These are phyloP conservation scores for Lathronympha strigana DNA, from an alignment of 2,888 invertebrate genomes.

Conservation along the genomic window DNA sequence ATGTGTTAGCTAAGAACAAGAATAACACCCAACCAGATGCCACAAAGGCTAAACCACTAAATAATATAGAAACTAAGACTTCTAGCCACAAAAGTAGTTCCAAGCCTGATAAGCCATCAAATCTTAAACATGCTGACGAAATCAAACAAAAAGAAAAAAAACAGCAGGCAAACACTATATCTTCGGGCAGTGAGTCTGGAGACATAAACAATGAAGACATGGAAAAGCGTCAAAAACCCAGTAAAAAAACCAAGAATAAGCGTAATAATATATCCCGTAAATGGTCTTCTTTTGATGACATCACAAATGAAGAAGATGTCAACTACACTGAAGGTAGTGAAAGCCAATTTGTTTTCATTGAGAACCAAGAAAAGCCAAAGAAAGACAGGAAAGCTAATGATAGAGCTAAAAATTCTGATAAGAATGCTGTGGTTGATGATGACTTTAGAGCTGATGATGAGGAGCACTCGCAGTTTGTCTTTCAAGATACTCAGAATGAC, in stretches of 20 bases:
- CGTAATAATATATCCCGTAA: constrained; percentile 77
- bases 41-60: constrained; percentile 75
- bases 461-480: constrained; percentile 64
- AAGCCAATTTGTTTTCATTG: constrained; percentile 79
- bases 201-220: constrained; percentile 74
- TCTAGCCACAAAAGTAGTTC: constrained; percentile 66
- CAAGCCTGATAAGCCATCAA: constrained; percentile 69
- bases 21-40: constrained; percentile 77
- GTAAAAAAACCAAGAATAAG: constrained; percentile 75
- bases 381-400: constrained; percentile 69
- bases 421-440: constrained; percentile 59
- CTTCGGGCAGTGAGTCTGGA: constrained; percentile 80
- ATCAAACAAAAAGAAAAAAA: constrained; percentile 73
- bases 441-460: constrained; percentile 67
- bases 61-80: constrained; percentile 66
- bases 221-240: constrained; percentile 70
- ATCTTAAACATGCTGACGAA: constrained; percentile 65
- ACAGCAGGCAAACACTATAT: constrained; percentile 65
- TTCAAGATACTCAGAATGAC: constrained; percentile 69
- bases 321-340: constrained; percentile 63
- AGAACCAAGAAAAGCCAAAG: constrained; percentile 74
- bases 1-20: constrained; percentile 89
- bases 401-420: constrained; percentile 62
- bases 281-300: constrained; percentile 85
- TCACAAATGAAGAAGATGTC: constrained; percentile 72